These are phyloP conservation scores for Haliclona indistincta DNA, from an alignment of 37 sponge, comb jelly and placozoan genomes.

Conservation along the genomic window DNA sequence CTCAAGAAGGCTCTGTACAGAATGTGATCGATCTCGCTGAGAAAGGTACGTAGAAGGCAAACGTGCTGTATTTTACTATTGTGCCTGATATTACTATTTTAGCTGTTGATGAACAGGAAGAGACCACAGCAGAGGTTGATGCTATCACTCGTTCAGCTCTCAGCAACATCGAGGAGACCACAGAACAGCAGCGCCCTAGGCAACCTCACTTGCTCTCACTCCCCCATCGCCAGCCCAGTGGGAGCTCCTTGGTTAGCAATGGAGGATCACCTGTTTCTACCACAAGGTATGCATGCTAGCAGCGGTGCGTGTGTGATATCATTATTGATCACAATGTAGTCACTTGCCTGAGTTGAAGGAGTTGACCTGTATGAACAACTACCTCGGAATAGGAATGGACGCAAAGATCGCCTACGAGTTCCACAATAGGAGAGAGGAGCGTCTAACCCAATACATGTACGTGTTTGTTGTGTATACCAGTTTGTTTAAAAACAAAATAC, in stretches of 20 bases:
- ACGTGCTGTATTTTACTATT: not conserved
- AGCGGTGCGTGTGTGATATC: not conserved
- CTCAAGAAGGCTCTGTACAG: constrained; percentile 83
- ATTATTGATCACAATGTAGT: constrained; percentile 10
- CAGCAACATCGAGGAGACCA: too few species aligned
- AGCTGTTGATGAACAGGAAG: constrained; percentile 37
- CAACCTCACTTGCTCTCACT: not conserved
- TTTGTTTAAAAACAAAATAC: not conserved
- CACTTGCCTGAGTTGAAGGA: constrained; percentile 54
- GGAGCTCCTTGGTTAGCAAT: too few species aligned
- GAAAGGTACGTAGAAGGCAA: constrained; percentile 21
- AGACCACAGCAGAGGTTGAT: constrained; percentile 20
- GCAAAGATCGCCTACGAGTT: constrained; percentile 91
- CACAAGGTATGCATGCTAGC: too few species aligned
- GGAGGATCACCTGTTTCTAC: too few species aligned
- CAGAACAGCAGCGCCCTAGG: too few species aligned
- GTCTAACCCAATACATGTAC: constrained; percentile 76
- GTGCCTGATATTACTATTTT: not conserved
- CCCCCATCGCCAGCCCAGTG: constrained; percentile 25
- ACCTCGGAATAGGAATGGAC: constrained; percentile 92
- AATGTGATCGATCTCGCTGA: constrained; percentile 69
- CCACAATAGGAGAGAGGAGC: constrained; percentile 78
- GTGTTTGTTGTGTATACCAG: too few species aligned
- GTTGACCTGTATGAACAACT: constrained; percentile 90
- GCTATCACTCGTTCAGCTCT: not conserved